Conservation (phyloP, 1,140 invertebrate species). For the Melipona quadrifasciata region DNA sequence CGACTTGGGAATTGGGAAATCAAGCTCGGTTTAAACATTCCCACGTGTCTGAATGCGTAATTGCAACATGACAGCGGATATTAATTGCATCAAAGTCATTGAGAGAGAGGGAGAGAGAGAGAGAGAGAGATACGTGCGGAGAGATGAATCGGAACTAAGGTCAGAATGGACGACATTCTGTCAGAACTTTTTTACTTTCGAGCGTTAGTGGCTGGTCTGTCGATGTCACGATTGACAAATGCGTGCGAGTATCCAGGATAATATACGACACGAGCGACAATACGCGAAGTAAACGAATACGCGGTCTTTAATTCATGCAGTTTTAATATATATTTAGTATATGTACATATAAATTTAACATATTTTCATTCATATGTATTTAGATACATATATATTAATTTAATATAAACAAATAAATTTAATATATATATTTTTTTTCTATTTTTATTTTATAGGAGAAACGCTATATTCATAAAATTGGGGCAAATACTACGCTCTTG, state of each 20-base stretch:
- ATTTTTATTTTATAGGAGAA: too few species aligned
- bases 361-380: too few species aligned
- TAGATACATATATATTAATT: too few species aligned
- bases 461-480: too few species aligned
- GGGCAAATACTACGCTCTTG: too few species aligned
- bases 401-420: too few species aligned
- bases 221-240: constrained; percentile 52
- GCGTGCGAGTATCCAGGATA: constrained; percentile 24
- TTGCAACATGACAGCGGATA: constrained; percentile 56
- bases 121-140: too few species aligned
- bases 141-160: constrained; percentile 5
- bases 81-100: constrained; percentile 40
- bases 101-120: not conserved
- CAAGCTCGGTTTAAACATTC: constrained; percentile 33
- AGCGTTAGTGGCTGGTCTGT: constrained; percentile 32
- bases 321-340: too few species aligned
- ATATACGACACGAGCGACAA: constrained; percentile 8
- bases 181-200: constrained; percentile 4
- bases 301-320: too few species aligned
- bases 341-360: too few species aligned
- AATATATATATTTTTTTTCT: too few species aligned
- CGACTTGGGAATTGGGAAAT: constrained; percentile 50
- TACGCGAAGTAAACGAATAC: not conserved
- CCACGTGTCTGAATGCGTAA: constrained; percentile 43
- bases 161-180: constrained; percentile 14